A percentile compares a stretch with the other conserved stretches of the same genome.
These are phyloP conservation scores for Stegodyphus dumicola DNA, from an alignment of 1,140 invertebrate species.

Conservation along the genomic window DNA sequence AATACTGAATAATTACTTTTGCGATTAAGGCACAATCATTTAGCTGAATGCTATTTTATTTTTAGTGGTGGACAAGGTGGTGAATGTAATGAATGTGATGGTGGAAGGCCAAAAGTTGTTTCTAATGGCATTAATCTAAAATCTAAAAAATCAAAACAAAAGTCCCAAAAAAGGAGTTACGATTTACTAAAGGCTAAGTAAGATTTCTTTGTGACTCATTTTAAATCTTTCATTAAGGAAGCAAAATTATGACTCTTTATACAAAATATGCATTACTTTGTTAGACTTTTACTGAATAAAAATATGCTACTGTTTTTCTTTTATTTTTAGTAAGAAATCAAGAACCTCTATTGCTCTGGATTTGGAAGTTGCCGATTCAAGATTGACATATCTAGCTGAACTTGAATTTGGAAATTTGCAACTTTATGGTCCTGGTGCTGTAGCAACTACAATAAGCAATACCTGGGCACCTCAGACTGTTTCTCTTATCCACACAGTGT, in stretches of 20 bases:
- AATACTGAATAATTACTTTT: no score
- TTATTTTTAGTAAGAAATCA: slow-evolving; percentile 45
- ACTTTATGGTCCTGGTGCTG: slow-evolving; percentile 57
- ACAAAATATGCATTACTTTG: no score
- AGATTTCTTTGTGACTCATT: neutral
- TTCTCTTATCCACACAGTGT: slow-evolving; percentile 45
- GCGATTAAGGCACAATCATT: no score
- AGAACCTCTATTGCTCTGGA: slow-evolving; percentile 32
- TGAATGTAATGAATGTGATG: slow-evolving; percentile 52
- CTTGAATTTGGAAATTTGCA: slow-evolving; percentile 56
- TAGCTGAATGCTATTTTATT: neutral
- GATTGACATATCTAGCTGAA: slow-evolving; percentile 54
- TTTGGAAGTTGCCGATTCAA: slow-evolving; percentile 50
- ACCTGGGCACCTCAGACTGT: slow-evolving; percentile 53
- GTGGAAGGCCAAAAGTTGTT: slow-evolving; percentile 42
- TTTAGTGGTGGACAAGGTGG: slow-evolving; percentile 49
- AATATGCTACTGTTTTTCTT: no score
- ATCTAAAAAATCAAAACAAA: slow-evolving; percentile 47
- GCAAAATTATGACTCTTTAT: no score
- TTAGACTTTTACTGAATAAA: no score
- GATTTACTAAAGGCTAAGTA: slow-evolving; percentile 16
- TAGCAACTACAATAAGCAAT: slow-evolving; percentile 44
- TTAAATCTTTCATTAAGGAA: no score
- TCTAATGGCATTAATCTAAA: slow-evolving; percentile 43
- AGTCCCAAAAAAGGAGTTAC: slow-evolving; percentile 28